A percentile compares a stretch with the other conserved stretches of the same genome.
Evolutionary conservation across 2,797 vertebrate species (phyloP).

Genomic region (Percopsis omiscomaycus): DNA sequence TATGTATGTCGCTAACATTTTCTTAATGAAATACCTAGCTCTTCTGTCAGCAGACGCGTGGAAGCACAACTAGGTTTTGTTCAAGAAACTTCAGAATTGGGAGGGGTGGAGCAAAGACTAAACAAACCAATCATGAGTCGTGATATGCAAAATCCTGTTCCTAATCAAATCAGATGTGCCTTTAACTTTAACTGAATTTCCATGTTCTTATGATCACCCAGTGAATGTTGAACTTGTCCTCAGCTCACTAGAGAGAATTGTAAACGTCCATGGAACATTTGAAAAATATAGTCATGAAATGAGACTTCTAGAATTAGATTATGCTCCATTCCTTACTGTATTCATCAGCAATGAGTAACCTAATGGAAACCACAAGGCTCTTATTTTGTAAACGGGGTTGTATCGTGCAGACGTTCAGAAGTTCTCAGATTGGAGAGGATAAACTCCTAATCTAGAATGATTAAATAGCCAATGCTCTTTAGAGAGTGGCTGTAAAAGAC

Average conservation of each 20-base stretch:
- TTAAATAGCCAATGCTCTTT: conserved; percentile 21
- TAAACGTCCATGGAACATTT: conserved; percentile 49
- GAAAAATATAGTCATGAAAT: conserved; percentile 50
- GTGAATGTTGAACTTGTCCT: conserved; percentile 40
- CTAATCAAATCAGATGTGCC: conserved; percentile 74
- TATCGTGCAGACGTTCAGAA: conserved; percentile 36
- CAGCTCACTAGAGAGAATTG: conserved; percentile 14
- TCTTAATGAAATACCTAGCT: too few relatives aligned
- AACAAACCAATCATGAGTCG: conserved; percentile 60
- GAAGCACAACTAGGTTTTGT: conserved; percentile 63
- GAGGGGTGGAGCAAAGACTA: conserved; percentile 49
- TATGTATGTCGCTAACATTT: too few relatives aligned
- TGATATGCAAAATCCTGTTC: conserved; percentile 40
- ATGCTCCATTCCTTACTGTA: conserved; percentile 44
- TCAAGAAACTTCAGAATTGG: conserved; percentile 41
- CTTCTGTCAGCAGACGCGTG: too few relatives aligned
- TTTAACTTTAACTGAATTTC: conserved; percentile 66
- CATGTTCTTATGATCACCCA: conserved; percentile 61
- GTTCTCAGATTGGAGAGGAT: conserved; percentile 16
- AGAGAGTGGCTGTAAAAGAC: conserved; percentile 43
- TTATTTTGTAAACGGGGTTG: conserved; percentile 33
- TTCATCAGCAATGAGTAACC: conserved; percentile 42
- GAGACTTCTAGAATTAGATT: conserved; percentile 58
- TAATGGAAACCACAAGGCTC: conserved; percentile 54
- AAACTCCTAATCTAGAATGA: conserved; percentile 25